These are phyloP conservation scores for Gymnogyps californianus DNA, from an alignment of 2,113 vertebrate species.

Conservation along the genomic window DNA sequence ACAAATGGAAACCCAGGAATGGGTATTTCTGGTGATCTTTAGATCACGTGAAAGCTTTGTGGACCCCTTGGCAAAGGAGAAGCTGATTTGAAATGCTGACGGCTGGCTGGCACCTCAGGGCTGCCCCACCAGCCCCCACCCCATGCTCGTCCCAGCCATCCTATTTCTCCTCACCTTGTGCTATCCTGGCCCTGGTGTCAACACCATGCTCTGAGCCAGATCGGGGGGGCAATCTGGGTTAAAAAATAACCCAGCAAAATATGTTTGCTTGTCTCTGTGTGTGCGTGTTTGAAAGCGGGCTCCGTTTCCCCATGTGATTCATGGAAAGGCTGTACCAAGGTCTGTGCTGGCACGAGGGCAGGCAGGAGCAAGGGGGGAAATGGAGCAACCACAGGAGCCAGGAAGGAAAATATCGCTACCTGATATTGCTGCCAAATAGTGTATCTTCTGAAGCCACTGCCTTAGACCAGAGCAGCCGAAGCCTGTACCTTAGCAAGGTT, in stretches of 20 bases:
- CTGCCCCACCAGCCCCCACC: background rate
- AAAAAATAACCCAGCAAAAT: slow-evolving; percentile 15
- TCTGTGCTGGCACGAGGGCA: background rate
- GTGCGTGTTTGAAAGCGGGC: background rate
- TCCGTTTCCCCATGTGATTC: background rate
- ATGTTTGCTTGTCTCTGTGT: background rate
- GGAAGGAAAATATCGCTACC: background rate
- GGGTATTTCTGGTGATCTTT: background rate
- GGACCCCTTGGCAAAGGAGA: background rate
- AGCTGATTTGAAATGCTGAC: background rate
- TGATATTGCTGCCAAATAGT: background rate
- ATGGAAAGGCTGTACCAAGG: background rate
- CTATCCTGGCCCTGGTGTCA: background rate
- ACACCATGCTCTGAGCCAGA: background rate
- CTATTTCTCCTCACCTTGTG: background rate
- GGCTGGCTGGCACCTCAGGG: background rate
- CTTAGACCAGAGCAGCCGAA: background rate
- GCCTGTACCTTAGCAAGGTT: background rate
- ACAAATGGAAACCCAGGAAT: background rate
- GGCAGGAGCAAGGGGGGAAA: background rate
- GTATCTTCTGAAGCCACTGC: background rate
- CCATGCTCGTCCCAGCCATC: background rate
- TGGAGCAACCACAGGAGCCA: background rate
- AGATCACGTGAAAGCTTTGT: background rate
- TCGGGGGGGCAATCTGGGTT: background rate